phyloP scores from a whole-genome alignment of 64 coral and sea anemone genomes.

The Stichodactyla mertensii region DNA sequence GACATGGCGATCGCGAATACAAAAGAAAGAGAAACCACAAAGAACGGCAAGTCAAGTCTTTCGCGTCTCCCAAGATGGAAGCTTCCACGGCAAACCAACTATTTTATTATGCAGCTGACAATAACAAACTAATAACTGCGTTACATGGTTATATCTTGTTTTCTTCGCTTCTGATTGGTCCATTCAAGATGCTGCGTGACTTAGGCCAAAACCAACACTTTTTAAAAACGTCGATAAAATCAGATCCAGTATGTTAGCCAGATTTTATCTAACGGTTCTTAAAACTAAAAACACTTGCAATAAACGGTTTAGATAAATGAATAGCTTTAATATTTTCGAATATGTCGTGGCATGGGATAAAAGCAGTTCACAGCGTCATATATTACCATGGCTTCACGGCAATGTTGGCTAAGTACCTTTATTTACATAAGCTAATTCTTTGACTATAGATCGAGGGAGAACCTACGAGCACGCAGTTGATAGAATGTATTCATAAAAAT shows the following conservation, averaged over 20 bases:
- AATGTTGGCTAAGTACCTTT: not conserved
- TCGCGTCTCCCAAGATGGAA: not conserved
- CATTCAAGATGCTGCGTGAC: not conserved
- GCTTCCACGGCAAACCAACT: not conserved
- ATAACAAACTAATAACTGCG: not conserved
- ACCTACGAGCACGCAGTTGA: not conserved
- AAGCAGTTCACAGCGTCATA: not conserved
- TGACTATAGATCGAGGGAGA: not conserved
- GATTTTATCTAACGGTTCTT: not conserved
- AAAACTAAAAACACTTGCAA: not conserved
- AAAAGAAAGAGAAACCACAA: not conserved
- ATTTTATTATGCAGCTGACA: not conserved
- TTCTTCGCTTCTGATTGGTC: constrained; percentile 13
- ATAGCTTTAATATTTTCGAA: not conserved
- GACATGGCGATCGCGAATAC: constrained; percentile 37
- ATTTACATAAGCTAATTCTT: constrained; percentile 4
- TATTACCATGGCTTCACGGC: not conserved
- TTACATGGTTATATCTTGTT: not conserved
- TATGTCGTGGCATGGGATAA: not conserved
- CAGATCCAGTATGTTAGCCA: not conserved
- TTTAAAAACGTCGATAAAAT: not conserved
- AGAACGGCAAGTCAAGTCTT: not conserved
- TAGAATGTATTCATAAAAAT: not conserved
- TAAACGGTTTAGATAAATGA: not conserved
- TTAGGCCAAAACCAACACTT: not conserved